These are phyloP conservation scores for Mesoclemmys tuberculata DNA, from an alignment of 2,113 vertebrate species.

Conservation along the genomic window DNA sequence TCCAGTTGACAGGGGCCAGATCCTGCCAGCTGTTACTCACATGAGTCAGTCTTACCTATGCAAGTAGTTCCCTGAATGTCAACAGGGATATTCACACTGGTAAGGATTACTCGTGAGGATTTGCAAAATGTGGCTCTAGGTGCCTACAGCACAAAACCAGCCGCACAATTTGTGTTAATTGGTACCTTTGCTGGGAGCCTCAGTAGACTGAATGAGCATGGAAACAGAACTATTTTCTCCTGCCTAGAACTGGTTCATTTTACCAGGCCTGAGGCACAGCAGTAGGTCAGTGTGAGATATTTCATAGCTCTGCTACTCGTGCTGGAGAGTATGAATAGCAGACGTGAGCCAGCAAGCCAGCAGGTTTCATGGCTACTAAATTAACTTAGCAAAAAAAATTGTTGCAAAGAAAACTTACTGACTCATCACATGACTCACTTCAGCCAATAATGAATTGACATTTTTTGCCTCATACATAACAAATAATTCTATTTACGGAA, in stretches of 20 bases:
- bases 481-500: too few relatives aligned
- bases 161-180: background rate
- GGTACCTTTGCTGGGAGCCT: background rate
- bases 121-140: background rate
- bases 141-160: background rate
- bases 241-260: background rate
- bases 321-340: background rate
- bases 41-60: background rate
- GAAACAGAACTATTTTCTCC: background rate
- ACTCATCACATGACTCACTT: background rate
- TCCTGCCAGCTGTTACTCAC: background rate
- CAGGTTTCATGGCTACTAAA: background rate
- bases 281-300: background rate
- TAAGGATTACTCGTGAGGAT: background rate
- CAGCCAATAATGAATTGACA: too few relatives aligned
- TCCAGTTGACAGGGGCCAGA: accelerated
- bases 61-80: background rate
- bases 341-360: background rate
- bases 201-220: background rate
- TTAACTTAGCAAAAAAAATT: background rate
- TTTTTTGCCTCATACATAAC: too few relatives aligned
- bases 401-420: background rate
- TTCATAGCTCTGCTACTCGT: background rate
- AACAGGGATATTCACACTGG: background rate
- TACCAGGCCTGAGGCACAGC: background rate